Conservation (phyloP, 2,888 invertebrate genomes). For the Drosophila subquinaria region DNA sequence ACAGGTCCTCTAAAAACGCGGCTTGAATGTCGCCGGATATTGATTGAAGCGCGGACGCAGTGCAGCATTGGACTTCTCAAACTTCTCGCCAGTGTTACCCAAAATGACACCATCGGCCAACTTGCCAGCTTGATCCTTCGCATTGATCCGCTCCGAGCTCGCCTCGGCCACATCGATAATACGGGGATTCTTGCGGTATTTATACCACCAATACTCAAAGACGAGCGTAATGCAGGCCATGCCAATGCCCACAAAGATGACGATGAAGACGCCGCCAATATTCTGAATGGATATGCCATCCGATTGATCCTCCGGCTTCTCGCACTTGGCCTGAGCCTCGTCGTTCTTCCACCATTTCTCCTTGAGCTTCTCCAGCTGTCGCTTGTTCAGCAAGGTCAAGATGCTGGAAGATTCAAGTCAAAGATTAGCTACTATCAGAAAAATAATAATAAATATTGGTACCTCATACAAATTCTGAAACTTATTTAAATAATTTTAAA, state of each 20-base stretch:
- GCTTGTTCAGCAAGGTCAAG: conserved; percentile 95
- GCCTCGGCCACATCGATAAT: conserved; percentile 89
- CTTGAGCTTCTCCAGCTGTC: conserved; percentile 96
- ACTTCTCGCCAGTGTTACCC: conserved; percentile 82
- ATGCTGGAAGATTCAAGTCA: conserved; percentile 88
- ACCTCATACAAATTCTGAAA: too few species aligned
- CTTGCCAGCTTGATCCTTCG: conserved; percentile 75
- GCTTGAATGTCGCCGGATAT: conserved; percentile 83
- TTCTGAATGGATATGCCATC: conserved; percentile 99
- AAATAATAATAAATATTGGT: too few species aligned
- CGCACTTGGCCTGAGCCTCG: conserved; percentile 91
- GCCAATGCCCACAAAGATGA: conserved; percentile 97
- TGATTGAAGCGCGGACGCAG: conserved; percentile 84
- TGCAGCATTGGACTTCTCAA: conserved; percentile 82
- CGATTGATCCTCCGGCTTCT: conserved; percentile 95
- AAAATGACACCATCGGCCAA: conserved; percentile 80
- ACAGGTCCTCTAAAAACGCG: conserved; percentile 76
- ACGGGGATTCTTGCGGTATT: conserved; percentile 89
- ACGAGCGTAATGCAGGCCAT: conserved; percentile 95
- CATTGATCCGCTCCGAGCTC: conserved; percentile 40
- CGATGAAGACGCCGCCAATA: conserved; percentile 99
- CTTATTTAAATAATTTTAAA: too few species aligned
- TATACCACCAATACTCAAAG: conserved; percentile 98
- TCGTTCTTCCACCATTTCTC: conserved; percentile 99
- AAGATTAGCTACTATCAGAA: too few species aligned